Base-by-base conservation (phyloP, 2,888 invertebrate species). In the Meliscaeva auricollis region DNA sequence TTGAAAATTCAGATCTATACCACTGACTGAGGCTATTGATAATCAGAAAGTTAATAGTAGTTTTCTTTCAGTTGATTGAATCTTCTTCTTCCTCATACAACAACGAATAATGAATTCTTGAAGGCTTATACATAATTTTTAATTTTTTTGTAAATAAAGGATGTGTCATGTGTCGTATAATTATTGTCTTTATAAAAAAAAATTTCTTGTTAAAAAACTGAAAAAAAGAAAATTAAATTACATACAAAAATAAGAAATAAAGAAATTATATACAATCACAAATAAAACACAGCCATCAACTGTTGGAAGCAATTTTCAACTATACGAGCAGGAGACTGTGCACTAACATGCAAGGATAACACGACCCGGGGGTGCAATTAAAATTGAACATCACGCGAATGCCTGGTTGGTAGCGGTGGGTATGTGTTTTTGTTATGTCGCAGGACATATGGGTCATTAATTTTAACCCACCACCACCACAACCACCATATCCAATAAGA, bases 361-460 rank as follows among this genome's bases (percentile, higher is more conserved):
- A 84, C 58, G 84, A 74, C 84, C 69, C 46, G 52, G 44, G 84
- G 84, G 75, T 58, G 26, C 84, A 84, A 84, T 84, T 84, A 79
- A 84, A 84, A 84, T 70, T 68, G 74, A 84, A 79, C 84, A 84
- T 84, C 70, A 70, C 69, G 30, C 75, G 70, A 66, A 64, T 62
- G 69, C 54, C 32, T 64, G 26, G 26, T 26, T 26, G 2, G 26
- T 26, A 26, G 26, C 26, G 26, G 26, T 26, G 4, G 38, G 72
- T 50, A 9, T 76, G 41, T 64, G 17, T 75, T 64, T 66, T 72
- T 70, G 75, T 66, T 79, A 64, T 79, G 84, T 79, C 70, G 84
- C 79, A 60, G 75, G 75, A 79, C 60, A 79, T 75, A 79, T 60
- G 74, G 79, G 46, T 79, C 75, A 79, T 84, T 84, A 75, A 84